Evolutionary conservation across 1,140 invertebrate species (phyloP).

Genomic region (Metopolophium dirhodum): DNA sequence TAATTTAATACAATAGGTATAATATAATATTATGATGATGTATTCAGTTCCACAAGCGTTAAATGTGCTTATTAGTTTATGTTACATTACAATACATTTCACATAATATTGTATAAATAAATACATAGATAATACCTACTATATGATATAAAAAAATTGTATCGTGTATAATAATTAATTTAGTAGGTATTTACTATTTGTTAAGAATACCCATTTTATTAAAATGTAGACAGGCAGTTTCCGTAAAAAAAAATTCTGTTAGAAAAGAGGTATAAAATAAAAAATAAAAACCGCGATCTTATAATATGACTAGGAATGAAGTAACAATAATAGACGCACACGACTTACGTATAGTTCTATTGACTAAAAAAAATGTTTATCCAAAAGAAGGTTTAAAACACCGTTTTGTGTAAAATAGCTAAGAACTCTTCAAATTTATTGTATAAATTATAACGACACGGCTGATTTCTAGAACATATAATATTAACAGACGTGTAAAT

Average conservation of each 20-base stretch:
- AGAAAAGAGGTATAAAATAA: neutral
- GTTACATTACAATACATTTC: too few species aligned
- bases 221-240: neutral
- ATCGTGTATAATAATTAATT: neutral
- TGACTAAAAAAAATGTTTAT: neutral
- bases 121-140: too few species aligned
- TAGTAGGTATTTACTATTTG: too few species aligned
- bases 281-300: neutral
- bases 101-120: neutral
- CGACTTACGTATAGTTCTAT: neutral
- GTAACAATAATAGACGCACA: neutral
- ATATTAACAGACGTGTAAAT: neutral
- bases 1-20: neutral
- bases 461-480: too few species aligned
- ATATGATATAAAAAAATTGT: neutral
- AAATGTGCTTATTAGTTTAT: neutral
- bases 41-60: neutral
- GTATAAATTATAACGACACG: too few species aligned
- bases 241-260: neutral
- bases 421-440: neutral
- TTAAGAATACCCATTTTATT: neutral
- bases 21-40: neutral
- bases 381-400: neutral
- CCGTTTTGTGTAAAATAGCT: neutral
- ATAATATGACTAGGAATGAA: slow-evolving; percentile 8